A percentile compares a stretch with the other conserved stretches of the same genome.
phyloP scores from a whole-genome alignment of 2,797 vertebrate genomes.

The Crossoptilon crossoptilon region DNA sequence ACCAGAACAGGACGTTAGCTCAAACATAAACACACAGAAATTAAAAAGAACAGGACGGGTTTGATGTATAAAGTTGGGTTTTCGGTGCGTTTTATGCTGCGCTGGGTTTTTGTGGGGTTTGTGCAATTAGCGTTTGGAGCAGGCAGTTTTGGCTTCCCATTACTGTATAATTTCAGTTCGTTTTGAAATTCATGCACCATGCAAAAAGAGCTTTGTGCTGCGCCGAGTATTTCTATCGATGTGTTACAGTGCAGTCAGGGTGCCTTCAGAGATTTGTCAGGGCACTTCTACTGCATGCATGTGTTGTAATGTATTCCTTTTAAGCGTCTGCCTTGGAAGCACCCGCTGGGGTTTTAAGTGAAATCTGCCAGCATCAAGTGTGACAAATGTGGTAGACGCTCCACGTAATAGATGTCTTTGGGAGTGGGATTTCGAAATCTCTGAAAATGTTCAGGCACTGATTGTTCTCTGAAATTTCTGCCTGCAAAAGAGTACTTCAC shows the following conservation, averaged over 20 bases:
- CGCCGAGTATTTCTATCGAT: background rate
- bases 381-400: slow-evolving; percentile 63
- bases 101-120: background rate
- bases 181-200: background rate
- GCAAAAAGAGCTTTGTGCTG: slow-evolving; percentile 2
- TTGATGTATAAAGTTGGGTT: background rate
- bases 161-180: slow-evolving; percentile 21
- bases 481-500: slow-evolving; percentile 62
- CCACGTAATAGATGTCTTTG: slow-evolving; percentile 61
- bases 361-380: slow-evolving; percentile 52
- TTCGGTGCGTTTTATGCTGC: background rate
- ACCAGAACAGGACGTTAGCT: slow-evolving; percentile 52
- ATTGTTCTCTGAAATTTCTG: slow-evolving; percentile 54
- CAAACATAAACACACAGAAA: slow-evolving; percentile 52
- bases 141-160: slow-evolving; percentile 11
- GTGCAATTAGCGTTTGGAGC: background rate
- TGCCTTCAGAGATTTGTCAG: slow-evolving; percentile 11
- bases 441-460: slow-evolving; percentile 53
- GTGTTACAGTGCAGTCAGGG: background rate
- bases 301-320: slow-evolving; percentile 54
- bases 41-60: slow-evolving; percentile 5
- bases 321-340: slow-evolving; percentile 64
- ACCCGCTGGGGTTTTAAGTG: slow-evolving; percentile 61
- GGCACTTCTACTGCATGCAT: slow-evolving; percentile 12
- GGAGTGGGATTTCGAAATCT: slow-evolving; percentile 45